Base-by-base conservation (phyloP, 2,888 invertebrate genomes). In the Neoascia interrupta region DNA sequence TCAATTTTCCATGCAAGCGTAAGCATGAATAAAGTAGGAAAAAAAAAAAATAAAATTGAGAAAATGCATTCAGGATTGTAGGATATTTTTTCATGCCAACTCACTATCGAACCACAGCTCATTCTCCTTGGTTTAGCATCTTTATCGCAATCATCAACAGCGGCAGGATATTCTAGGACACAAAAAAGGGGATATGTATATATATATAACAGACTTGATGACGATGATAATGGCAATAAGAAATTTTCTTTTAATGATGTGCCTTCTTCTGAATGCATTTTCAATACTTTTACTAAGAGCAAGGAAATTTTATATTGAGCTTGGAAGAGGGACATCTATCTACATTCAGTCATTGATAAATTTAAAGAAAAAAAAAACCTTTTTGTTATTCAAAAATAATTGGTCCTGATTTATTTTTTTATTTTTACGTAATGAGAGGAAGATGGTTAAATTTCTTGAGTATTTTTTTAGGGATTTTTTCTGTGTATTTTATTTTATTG, bases 211-310 rank as follows among this genome's bases (percentile, higher is more conserved):
- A 53, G 61, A 61, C 53, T 61, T 47, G 61, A 51, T 45, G 56
- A 51, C 34, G 58, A 60, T 37, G 36, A 70, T 70, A 70, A 70
- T 54, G 70, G 51, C 51, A 70, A 70, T 70, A 18, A 53, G 43
- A 16, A 51, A 34, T 45, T 61, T 41, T 45, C 11, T 31, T 37
- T 61, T 70, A 70, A 70, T 61, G 70, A 70, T 54, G 53, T 70
- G 28, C 47, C 19, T 34, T 51, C 21, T 10, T 39, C 11, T 47
- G 49, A 61, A 49, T 61, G 49, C 26, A 37, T 61, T 61, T 49
- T 18, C 45, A 58, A 39, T 39, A 23, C 53, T 54, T 47, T 13
- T 53, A 3, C 31, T n/a, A n/a, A 34, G 11, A 26, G 23, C n/a
- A 13, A 28, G 18, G 16, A 8, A 47, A 21, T 36, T 47, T 47